These are phyloP conservation scores for Columba janthina DNA, from an alignment of 2,113 vertebrate genomes.

Conservation along the genomic window DNA sequence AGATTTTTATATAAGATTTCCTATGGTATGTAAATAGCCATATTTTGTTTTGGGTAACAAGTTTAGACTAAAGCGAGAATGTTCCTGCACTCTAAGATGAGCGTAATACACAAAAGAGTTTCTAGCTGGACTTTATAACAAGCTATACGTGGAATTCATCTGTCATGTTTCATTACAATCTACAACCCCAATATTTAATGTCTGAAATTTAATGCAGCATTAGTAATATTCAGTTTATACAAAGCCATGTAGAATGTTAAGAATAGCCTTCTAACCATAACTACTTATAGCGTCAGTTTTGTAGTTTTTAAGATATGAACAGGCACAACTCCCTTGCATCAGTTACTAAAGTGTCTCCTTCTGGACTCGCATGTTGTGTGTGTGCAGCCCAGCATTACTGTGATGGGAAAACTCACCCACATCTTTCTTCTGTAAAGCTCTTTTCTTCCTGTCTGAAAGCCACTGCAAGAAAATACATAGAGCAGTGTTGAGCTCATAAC, in stretches of 20 bases:
- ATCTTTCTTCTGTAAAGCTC: constrained; percentile 94
- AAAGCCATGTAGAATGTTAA: not conserved
- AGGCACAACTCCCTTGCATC: not conserved
- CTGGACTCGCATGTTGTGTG: accelerated
- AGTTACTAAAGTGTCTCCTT: not conserved
- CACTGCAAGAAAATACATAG: constrained; percentile 76
- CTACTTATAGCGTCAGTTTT: not conserved
- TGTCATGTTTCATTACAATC: not conserved
- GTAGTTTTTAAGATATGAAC: not conserved
- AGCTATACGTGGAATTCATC: not conserved
- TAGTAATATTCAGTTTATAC: not conserved
- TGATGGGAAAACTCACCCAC: constrained; percentile 80
- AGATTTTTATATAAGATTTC: not conserved
- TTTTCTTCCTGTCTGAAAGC: constrained; percentile 95
- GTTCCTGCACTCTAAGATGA: not conserved
- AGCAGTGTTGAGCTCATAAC: not conserved
- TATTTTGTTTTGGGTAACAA: not conserved
- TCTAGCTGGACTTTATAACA: not conserved
- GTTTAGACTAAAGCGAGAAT: not conserved
- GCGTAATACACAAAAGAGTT: not conserved
- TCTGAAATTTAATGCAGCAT: not conserved
- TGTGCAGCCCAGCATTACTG: accelerated
- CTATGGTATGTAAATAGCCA: not conserved
- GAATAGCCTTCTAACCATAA: not conserved
- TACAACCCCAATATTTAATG: not conserved